Conservation (phyloP, 2,888 invertebrate genomes). For the Zygothrica quintamaculata region DNA sequence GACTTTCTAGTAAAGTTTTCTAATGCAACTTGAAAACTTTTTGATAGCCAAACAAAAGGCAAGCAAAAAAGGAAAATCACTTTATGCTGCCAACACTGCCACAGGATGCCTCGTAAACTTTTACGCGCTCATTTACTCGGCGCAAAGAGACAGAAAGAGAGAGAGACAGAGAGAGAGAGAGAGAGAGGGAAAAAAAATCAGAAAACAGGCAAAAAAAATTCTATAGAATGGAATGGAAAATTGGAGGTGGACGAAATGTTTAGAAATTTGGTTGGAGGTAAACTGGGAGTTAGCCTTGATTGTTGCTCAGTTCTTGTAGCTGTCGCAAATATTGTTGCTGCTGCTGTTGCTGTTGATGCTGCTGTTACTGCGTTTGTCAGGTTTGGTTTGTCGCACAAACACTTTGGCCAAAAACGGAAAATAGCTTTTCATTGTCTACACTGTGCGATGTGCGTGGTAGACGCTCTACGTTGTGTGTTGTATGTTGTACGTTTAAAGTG, state of each 20-base stretch:
- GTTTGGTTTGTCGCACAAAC: conserved; percentile 66
- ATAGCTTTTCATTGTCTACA: conserved; percentile 73
- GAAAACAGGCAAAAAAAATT: too few species aligned
- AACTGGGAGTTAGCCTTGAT: conserved; percentile 32
- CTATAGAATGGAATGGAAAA: conserved; percentile 1
- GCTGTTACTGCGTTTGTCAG: conserved; percentile 44
- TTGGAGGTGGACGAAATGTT: not conserved
- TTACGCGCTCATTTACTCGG: conserved; percentile 65
- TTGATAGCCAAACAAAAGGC: conserved; percentile 65
- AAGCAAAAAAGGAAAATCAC: conserved; percentile 67
- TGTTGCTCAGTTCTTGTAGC: conserved; percentile 41
- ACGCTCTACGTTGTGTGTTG: conserved; percentile 5
- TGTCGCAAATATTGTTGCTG: conserved; percentile 2
- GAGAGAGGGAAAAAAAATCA: not conserved
- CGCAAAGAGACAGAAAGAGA: conserved; percentile 22
- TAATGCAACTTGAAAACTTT: conserved; percentile 74
- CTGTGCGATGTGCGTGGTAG: conserved; percentile 3
- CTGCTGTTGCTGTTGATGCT: conserved; percentile 9
- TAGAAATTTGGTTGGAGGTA: not conserved
- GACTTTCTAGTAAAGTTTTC: conserved; percentile 59
- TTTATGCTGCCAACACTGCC: conserved; percentile 61
- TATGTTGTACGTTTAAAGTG: conserved; percentile 19
- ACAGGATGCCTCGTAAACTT: conserved; percentile 74
- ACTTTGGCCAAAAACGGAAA: conserved; percentile 57
- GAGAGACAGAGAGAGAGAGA: not conserved